phyloP scores from a whole-genome alignment of 2,113 vertebrate species.

The Psophia crepitans region DNA sequence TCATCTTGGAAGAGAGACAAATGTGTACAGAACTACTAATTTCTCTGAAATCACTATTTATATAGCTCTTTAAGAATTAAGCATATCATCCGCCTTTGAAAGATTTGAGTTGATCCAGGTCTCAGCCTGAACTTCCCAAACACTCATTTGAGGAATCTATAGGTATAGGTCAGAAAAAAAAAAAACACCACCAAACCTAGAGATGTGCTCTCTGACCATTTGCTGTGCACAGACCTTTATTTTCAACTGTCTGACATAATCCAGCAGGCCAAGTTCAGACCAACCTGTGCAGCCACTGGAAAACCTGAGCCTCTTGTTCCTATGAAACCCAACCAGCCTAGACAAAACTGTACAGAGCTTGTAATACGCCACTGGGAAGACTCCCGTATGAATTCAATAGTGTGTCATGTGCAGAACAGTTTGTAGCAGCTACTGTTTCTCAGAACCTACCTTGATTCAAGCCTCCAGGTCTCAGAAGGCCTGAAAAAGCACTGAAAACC shows the following conservation, averaged over 20 bases:
- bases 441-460: neutral
- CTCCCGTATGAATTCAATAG: neutral
- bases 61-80: neutral
- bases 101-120: neutral
- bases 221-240: neutral
- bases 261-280: neutral
- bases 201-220: neutral
- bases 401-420: fast-evolving
- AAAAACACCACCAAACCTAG: too few species aligned
- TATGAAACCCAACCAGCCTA: neutral
- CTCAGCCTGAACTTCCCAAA: neutral
- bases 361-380: neutral
- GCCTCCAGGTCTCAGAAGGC: neutral
- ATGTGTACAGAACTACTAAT: neutral
- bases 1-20: neutral
- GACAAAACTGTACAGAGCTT: neutral
- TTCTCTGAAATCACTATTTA: neutral
- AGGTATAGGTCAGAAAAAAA: neutral
- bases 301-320: neutral
- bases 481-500: neutral
- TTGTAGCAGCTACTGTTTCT: neutral
- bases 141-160: neutral
- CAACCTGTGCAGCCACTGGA: neutral
- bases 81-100: neutral
- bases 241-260: neutral